Evolutionary conservation across 2,888 invertebrate genomes (phyloP), one percentile per base, ranked within the genome.

Genomic region (Oxycera nigricornis): DNA sequence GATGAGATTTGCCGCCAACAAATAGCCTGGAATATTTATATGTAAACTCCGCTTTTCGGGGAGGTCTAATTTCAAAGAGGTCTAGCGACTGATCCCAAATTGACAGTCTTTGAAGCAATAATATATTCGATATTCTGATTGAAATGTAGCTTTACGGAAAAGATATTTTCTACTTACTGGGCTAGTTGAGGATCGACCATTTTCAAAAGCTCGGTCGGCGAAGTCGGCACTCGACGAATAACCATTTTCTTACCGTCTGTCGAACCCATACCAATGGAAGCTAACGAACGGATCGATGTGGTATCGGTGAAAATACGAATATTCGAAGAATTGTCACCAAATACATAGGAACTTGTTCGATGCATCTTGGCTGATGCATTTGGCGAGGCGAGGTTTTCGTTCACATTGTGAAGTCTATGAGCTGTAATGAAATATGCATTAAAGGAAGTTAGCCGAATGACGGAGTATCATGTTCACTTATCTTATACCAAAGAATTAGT

Each of bases 171-270:
- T 46, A 17, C 14, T 46, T 11, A 17, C 46, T 46, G 46, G 46
- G 11, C 46, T 14, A 46, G n/a, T 46, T 46, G 46, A 82, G 94
- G 93, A 87, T 92, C 92, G 79, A 93, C 92, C 86, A 94, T 91
- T 87, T 92, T 94, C 83, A 94, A 92, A 79, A 95, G 88, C 87
- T 94, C 94, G 79, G 92, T 91, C 75, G 94, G 94, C 79, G 94
- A 93, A 72, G 93, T 93, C 74, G 94, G 94, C 79, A 94, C 93
- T 82, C 93, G 88, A 80, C 92, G 88, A 80, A 94, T 93, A 80
- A 94, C 93, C 88, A 95, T 89, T 87, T 92, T 93, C 80, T 92
- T 90, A 61, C 95, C 95, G 86, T 95, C 94, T 52, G 94, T 94
- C 77, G 94, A 94, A 35, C 95, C 95, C 90, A 95, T 92, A 68